These are phyloP conservation scores for Dicrostonyx torquatus DNA, from an alignment of 2,797 vertebrate genomes.

Conservation along the genomic window DNA sequence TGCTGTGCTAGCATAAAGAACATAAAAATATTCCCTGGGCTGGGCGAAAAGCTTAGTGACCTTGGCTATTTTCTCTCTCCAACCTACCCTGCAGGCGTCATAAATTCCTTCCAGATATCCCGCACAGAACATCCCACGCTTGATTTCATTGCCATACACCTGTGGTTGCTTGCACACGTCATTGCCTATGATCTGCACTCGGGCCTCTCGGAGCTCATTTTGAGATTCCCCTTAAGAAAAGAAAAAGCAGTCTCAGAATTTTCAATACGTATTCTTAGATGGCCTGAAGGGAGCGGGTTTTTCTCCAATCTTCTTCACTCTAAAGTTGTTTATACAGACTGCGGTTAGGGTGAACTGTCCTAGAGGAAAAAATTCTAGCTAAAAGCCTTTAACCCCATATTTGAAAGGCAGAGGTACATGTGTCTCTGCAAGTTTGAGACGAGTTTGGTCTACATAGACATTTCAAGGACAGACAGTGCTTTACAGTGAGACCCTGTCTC, in stretches of 20 bases:
- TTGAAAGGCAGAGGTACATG: neutral
- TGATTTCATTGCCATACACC: constrained; percentile 85
- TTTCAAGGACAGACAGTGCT: neutral
- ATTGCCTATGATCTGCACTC: constrained; percentile 85
- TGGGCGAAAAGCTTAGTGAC: neutral
- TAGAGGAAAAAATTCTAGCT: constrained; percentile 19
- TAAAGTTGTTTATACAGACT: neutral
- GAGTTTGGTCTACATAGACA: neutral
- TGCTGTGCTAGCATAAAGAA: constrained; percentile 21
- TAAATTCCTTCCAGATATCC: constrained; percentile 88
- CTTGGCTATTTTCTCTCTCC: neutral
- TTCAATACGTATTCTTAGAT: neutral
- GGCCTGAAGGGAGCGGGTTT: neutral
- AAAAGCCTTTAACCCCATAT: neutral
- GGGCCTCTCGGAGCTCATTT: constrained; percentile 87
- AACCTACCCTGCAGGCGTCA: constrained; percentile 88
- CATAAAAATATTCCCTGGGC: constrained; percentile 16
- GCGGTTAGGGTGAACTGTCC: neutral
- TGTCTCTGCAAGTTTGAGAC: neutral
- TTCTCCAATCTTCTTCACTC: neutral
- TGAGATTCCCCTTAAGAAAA: constrained; percentile 84
- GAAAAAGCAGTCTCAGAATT: constrained; percentile 6
- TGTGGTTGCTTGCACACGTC: constrained; percentile 84
- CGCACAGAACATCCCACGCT: constrained; percentile 87
- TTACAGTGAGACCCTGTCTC: neutral